A percentile compares a stretch with the other conserved stretches of the same genome.
phyloP scores from a whole-genome alignment of 2,888 invertebrate genomes.

The Griposia aprilina region DNA sequence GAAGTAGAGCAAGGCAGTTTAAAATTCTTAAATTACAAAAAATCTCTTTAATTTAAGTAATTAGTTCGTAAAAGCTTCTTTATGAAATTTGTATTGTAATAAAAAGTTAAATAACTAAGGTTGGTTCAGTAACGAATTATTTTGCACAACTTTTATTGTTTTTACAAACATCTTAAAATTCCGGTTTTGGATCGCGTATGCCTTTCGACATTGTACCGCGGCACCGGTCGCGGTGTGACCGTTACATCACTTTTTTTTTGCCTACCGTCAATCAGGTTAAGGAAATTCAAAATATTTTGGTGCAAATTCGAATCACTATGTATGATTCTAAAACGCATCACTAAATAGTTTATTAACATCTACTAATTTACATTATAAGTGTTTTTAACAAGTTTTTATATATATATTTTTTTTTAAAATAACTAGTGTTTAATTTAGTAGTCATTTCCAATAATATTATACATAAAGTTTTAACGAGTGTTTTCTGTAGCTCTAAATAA shows the following conservation, averaged over 20 bases:
- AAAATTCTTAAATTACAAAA: too few species aligned
- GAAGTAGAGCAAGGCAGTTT: slow-evolving; percentile 8
- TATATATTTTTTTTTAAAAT: too few species aligned
- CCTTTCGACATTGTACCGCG: slow-evolving; percentile 47
- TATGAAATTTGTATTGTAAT: not conserved
- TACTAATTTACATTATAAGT: too few species aligned
- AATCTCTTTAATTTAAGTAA: not conserved
- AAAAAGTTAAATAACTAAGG: not conserved
- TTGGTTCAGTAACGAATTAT: slow-evolving; percentile 16
- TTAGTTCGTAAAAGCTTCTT: not conserved
- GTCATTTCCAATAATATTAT: too few species aligned
- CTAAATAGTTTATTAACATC: too few species aligned
- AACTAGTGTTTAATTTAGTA: too few species aligned
- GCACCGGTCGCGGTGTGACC: slow-evolving; percentile 17
- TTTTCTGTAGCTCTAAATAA: too few species aligned
- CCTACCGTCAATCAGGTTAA: slow-evolving; percentile 27
- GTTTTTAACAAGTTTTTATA: too few species aligned
- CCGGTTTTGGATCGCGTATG: slow-evolving; percentile 50
- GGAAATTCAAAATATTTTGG: slow-evolving; percentile 26
- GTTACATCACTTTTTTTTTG: slow-evolving; percentile 46
- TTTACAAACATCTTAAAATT: slow-evolving; percentile 26
- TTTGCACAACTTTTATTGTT: slow-evolving; percentile 11
- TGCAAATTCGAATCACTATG: slow-evolving; percentile 12
- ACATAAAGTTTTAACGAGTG: too few species aligned
- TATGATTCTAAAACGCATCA: not conserved